These are phyloP conservation scores for Amblyjoppa fuscipennis DNA, from an alignment of 2,888 invertebrate genomes.

Conservation along the genomic window DNA sequence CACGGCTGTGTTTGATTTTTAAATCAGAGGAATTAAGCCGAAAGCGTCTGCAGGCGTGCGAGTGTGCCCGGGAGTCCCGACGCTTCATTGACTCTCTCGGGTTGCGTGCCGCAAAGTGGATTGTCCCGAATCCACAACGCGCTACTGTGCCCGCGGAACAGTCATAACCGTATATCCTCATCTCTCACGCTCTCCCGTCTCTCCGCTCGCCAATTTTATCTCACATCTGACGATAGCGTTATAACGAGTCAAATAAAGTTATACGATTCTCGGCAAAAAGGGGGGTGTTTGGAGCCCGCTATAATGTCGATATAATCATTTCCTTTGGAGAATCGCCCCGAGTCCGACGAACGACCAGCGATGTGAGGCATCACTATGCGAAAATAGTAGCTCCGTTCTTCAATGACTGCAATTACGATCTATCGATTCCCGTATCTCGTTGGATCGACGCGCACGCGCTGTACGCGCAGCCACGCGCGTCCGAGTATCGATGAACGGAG, in stretches of 20 bases:
- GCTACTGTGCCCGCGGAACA: conserved; percentile 44
- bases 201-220: conserved; percentile 44
- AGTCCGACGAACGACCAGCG: not conserved
- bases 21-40: conserved; percentile 69
- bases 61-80: conserved; percentile 37
- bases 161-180: conserved; percentile 31
- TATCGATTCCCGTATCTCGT: conserved; percentile 31
- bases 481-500: not conserved
- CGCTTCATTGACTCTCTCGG: conserved; percentile 62
- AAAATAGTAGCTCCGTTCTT: conserved; percentile 21
- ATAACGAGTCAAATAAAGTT: conserved; percentile 33
- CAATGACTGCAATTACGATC: conserved; percentile 48
- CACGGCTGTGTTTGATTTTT: conserved; percentile 69
- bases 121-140: conserved; percentile 62
- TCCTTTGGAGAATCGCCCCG: conserved; percentile 15
- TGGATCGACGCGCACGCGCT: not conserved
- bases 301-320: conserved; percentile 31
- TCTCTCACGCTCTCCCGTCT: conserved; percentile 27
- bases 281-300: not conserved
- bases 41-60: conserved; percentile 39
- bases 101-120: conserved; percentile 71
- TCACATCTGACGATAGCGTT: conserved; percentile 47
- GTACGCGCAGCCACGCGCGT: not conserved
- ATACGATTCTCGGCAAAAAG: conserved; percentile 27
- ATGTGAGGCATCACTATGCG: conserved; percentile 2